phyloP scores from a whole-genome alignment of 2,797 vertebrate genomes.

The Sebastes cheni region DNA sequence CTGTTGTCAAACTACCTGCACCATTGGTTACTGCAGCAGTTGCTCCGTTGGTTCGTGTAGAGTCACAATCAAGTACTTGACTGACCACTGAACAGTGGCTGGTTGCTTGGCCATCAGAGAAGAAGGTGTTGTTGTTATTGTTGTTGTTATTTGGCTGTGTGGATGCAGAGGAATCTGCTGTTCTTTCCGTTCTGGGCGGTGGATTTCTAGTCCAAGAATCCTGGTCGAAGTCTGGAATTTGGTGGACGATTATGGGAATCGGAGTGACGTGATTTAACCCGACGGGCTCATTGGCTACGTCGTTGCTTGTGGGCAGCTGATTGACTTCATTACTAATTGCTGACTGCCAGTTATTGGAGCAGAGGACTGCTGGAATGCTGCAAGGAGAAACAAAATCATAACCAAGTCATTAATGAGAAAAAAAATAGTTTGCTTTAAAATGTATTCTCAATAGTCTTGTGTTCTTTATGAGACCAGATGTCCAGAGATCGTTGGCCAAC shows the following conservation, averaged over 20 bases:
- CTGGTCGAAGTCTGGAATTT: conserved; percentile 64
- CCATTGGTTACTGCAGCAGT: background rate
- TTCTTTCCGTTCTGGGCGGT: background rate
- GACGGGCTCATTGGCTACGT: conserved; percentile 15
- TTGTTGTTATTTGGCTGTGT: conserved; percentile 53
- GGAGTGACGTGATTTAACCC: conserved; percentile 32
- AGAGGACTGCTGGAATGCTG: conserved; percentile 90
- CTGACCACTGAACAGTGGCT: background rate
- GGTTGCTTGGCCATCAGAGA: background rate
- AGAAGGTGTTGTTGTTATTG: conserved; percentile 56
- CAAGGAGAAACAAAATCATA: conserved; percentile 25
- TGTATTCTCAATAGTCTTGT: conserved; percentile 2
- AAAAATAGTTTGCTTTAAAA: background rate
- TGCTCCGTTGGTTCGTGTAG: background rate
- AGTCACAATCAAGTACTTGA: background rate
- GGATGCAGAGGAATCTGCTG: background rate
- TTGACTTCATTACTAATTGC: conserved; percentile 58
- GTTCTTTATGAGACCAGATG: background rate
- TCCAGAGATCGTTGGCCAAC: background rate
- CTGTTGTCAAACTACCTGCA: background rate
- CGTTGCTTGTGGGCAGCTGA: conserved; percentile 32
- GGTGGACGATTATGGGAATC: conserved; percentile 20
- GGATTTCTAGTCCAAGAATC: conserved; percentile 49
- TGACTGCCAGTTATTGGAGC: conserved; percentile 90
- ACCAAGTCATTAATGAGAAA: background rate